These are phyloP conservation scores for Lophura nycthemera DNA, from an alignment of 2,113 vertebrate species.

Conservation along the genomic window DNA sequence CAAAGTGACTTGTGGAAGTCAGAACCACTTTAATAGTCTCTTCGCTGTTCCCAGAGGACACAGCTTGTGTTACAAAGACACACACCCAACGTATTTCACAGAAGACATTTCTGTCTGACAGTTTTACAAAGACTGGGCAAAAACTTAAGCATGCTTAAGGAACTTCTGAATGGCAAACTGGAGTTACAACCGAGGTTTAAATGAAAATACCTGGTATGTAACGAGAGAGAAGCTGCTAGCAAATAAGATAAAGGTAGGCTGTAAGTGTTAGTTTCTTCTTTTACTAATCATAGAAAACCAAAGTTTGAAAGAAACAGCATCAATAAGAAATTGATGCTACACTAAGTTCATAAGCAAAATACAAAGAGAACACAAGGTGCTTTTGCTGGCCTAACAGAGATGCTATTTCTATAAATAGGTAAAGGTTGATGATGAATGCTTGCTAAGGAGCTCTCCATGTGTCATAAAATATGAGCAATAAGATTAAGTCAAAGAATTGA, in stretches of 20 bases:
- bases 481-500: slow-evolving; percentile 63
- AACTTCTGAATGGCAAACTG: background rate
- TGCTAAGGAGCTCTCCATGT: slow-evolving; percentile 27
- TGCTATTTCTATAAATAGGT: background rate
- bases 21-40: slow-evolving; percentile 28
- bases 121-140: background rate
- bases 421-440: slow-evolving; percentile 18
- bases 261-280: background rate
- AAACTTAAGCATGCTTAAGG: background rate
- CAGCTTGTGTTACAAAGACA: slow-evolving; percentile 8
- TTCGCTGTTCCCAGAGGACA: slow-evolving; percentile 6
- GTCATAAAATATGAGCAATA: slow-evolving; percentile 67
- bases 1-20: slow-evolving; percentile 14
- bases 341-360: background rate
- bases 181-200: background rate
- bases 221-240: background rate
- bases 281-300: background rate
- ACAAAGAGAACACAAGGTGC: slow-evolving; percentile 23
- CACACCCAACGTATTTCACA: background rate
- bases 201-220: background rate
- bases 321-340: background rate
- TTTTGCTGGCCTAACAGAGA: background rate
- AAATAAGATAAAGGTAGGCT: background rate
- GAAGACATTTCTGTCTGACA: background rate
- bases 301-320: background rate